A percentile compares a stretch with the other conserved stretches of the same genome.
phyloP scores from a whole-genome alignment of 2,797 vertebrate genomes.

The Poecilia gillii region DNA sequence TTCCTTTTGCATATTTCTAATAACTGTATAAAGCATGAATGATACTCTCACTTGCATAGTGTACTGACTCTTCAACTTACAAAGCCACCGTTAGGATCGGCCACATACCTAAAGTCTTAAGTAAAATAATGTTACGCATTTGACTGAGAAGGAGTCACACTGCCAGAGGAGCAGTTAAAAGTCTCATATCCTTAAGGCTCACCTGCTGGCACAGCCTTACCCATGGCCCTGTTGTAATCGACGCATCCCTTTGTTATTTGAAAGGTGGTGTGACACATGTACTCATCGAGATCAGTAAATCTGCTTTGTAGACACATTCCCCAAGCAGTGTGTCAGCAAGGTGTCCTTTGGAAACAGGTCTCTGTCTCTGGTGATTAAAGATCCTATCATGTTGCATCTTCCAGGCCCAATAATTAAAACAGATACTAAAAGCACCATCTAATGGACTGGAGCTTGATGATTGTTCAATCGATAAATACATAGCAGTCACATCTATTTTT shows the following conservation, averaged over 20 bases:
- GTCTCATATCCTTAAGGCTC: conserved; percentile 41
- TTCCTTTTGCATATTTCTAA: not conserved
- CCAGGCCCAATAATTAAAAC: conserved; percentile 84
- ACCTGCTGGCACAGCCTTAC: conserved; percentile 63
- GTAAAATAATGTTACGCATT: conserved; percentile 42
- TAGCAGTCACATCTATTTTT: conserved; percentile 62
- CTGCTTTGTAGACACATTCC: conserved; percentile 75
- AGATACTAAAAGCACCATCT: conserved; percentile 79
- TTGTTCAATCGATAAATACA: conserved; percentile 80
- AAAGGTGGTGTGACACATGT: conserved; percentile 74
- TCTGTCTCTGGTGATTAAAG: conserved; percentile 77
- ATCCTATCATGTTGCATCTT: conserved; percentile 77
- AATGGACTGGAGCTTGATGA: conserved; percentile 82
- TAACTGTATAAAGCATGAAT: not conserved
- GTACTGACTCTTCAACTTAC: not conserved
- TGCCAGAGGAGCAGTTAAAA: conserved; percentile 41
- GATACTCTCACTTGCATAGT: not conserved
- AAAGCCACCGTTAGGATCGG: not conserved
- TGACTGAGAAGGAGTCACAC: conserved; percentile 47
- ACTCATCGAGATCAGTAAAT: conserved; percentile 72
- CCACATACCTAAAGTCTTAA: conserved; percentile 15
- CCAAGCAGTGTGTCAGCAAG: conserved; percentile 72
- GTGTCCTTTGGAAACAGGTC: conserved; percentile 78
- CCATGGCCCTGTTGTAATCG: conserved; percentile 70
- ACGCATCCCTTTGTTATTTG: conserved; percentile 77